Base-by-base conservation (phyloP, 2,797 vertebrate species). In the Anisognathus igniventris region DNA sequence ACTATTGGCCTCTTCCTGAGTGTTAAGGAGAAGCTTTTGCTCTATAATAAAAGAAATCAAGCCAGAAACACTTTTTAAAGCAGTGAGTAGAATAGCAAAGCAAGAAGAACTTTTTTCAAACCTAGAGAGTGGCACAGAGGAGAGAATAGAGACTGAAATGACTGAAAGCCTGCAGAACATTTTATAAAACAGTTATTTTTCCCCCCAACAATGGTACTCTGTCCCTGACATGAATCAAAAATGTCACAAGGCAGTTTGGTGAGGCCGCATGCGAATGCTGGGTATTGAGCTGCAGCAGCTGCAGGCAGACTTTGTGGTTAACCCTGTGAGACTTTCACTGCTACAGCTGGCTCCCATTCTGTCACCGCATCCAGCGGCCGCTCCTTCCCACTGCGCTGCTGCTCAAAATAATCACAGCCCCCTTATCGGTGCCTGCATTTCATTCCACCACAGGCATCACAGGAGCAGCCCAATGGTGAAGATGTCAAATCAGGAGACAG, bases 281-380 rank as follows among this genome's bases (percentile, higher is more conserved):
- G 75, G 92, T 78, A 96, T 74, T 86, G 83, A 96, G 81, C 72
- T 48, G 65, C 83, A 95, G 96, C 97, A 97, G 95, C 95, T 96
- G 89, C 77, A 77, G 77, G 65, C 91, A 84, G 78, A 86, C 70
- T 90, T 86, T 96, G 87, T 61, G 78, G 90, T 93, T 92, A 97
- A 90, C 68, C 75, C 77, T 90, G 45, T 54, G 68, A 92, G 92
- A 81, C 68, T 73, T 88, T 84, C 79, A 27, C 86, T 64, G 88
- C 80, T 90, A 70, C 95, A 96, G 83, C 86, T 94, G 94, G 76
- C 75, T 94, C 81, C 30, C 12, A 72, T 61, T 86, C 90, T 72
- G 57, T 58, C 64, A 0, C 76, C 10, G 7, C 45, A 22, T 47
- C 67, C 28, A 2, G 73, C 56, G 7, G 84, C 86, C 48, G 1